Evolutionary conservation across 2,888 invertebrate species (phyloP).

Genomic region (Podotricha telesiphe): DNA sequence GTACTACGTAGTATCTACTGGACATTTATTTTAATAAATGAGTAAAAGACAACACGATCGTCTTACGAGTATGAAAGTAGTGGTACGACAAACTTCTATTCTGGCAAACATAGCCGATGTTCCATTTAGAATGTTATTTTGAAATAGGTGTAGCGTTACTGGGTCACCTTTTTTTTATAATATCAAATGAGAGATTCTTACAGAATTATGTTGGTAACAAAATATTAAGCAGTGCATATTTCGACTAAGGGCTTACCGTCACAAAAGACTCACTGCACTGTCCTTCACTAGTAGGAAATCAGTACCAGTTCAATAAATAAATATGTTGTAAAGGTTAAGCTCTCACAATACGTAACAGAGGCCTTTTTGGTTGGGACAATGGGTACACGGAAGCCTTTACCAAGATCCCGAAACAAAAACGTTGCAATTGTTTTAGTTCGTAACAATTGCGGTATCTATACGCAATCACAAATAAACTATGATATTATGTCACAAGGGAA

Average conservation of each 20-base stretch:
- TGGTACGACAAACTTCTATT: background rate
- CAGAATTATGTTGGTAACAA: conserved; percentile 53
- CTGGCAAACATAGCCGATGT: conserved; percentile 2
- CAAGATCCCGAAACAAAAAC: background rate
- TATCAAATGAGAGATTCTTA: conserved; percentile 52
- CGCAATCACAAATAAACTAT: conserved; percentile 47
- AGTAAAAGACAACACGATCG: background rate
- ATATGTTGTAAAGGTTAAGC: conserved; percentile 30
- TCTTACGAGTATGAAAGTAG: background rate
- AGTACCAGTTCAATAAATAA: conserved; percentile 23
- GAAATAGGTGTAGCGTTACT: conserved; percentile 5
- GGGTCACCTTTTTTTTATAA: background rate
- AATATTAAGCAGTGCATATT: conserved; percentile 58
- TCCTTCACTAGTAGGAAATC: conserved; percentile 31
- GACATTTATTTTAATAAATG: background rate
- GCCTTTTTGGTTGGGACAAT: conserved; percentile 14
- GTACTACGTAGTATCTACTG: background rate
- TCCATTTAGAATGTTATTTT: conserved; percentile 1
- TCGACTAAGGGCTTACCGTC: conserved; percentile 49
- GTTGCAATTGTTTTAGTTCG: conserved; percentile 4
- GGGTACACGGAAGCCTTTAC: conserved; percentile 31
- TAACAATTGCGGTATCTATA: conserved; percentile 38
- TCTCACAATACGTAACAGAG: conserved; percentile 34
- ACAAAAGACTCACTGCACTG: conserved; percentile 19
- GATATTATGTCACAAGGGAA: conserved; percentile 8